phyloP scores from a whole-genome alignment of 2,113 vertebrate species.

The Cynopterus brachyotis region DNA sequence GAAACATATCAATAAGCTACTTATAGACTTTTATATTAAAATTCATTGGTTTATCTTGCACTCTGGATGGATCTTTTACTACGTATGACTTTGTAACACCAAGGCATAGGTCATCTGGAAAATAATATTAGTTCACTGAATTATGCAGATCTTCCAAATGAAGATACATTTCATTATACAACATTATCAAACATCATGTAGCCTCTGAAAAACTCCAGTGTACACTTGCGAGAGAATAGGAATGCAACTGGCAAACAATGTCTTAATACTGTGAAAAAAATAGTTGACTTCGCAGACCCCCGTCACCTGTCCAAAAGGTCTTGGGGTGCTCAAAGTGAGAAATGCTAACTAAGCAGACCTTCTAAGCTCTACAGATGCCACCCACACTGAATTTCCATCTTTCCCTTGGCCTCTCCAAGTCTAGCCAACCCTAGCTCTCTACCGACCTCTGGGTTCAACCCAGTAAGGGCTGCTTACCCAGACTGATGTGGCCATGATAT shows the following conservation, averaged over 20 bases:
- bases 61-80: neutral
- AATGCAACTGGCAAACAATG: neutral
- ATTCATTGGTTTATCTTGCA: neutral
- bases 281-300: neutral
- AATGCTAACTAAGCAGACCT: neutral
- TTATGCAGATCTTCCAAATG: neutral
- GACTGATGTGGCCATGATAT: neutral
- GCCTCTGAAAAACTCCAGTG: neutral
- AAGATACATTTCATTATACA: neutral
- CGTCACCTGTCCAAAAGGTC: neutral
- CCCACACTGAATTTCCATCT: neutral
- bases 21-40: neutral
- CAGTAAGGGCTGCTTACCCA: neutral
- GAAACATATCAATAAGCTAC: neutral
- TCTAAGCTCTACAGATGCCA: neutral
- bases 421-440: neutral
- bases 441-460: neutral
- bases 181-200: neutral
- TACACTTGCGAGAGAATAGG: neutral
- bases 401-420: neutral
- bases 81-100: neutral
- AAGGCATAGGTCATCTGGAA: neutral
- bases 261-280: neutral
- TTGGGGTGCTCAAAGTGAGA: neutral
- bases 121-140: neutral